Evolutionary conservation across 2,797 vertebrate species (phyloP).

Genomic region (Microhierax caerulescens): DNA sequence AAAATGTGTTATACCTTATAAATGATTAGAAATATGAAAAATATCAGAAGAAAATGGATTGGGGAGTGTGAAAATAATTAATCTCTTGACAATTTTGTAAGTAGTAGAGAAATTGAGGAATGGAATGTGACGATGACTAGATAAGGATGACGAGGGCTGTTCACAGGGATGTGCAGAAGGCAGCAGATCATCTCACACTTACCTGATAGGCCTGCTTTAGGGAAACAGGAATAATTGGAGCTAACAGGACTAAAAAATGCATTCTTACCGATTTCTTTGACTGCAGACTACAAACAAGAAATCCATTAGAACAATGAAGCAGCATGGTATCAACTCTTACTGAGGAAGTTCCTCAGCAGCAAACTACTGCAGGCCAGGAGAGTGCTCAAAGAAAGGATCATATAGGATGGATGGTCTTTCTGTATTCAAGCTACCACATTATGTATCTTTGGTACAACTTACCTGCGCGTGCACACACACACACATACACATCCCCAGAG

Average conservation of each 20-base stretch:
- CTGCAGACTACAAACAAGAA: not conserved
- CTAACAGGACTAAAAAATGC: not conserved
- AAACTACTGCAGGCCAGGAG: not conserved
- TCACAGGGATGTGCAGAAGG: not conserved
- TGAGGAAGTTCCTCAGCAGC: not conserved
- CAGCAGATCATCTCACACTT: not conserved
- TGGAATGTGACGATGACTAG: not conserved
- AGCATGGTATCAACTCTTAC: not conserved
- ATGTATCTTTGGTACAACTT: not conserved
- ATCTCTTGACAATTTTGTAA: not conserved
- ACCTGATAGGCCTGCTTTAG: not conserved
- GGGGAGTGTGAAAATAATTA: not conserved
- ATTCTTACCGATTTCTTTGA: not conserved
- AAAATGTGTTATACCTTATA: not conserved
- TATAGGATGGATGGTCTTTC: not conserved
- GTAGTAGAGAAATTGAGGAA: not conserved
- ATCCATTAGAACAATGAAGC: not conserved
- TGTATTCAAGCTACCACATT: not conserved
- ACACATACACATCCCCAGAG: too few species aligned
- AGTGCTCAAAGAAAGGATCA: accelerated
- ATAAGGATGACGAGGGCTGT: not conserved
- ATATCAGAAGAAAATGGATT: not conserved
- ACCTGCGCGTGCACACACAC: not conserved
- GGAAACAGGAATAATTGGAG: not conserved
- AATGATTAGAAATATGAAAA: not conserved